Conservation (phyloP, 2,888 invertebrate genomes). For the Thymelicus acteon region DNA sequence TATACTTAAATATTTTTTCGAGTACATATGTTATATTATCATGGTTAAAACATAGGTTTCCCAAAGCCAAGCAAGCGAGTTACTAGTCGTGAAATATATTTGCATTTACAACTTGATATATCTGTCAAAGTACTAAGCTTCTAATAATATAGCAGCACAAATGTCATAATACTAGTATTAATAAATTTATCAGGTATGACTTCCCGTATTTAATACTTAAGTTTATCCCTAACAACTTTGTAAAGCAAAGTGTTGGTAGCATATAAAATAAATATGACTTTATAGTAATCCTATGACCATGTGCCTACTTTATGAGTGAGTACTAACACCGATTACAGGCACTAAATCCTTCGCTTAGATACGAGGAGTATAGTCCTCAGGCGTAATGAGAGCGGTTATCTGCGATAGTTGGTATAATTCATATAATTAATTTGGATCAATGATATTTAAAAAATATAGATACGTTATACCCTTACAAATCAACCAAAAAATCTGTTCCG, state of each 20-base stretch:
- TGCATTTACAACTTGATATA: no score
- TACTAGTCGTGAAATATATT: no score
- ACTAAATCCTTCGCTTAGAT: conserved; percentile 47
- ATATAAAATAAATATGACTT: conserved; percentile 6
- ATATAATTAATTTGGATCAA: conserved; percentile 22
- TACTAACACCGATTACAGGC: conserved; percentile 42
- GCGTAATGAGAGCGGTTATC: conserved; percentile 48
- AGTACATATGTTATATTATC: no score
- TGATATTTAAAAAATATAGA: no score
- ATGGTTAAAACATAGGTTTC: no score
- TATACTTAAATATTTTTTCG: no score
- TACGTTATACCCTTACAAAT: no score
- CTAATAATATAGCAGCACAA: background rate
- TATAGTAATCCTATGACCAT: background rate
- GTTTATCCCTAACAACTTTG: conserved; percentile 4
- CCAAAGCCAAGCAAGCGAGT: no score
- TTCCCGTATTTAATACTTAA: no score
- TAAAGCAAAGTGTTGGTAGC: background rate
- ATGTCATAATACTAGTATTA: no score
- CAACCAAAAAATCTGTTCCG: no score
- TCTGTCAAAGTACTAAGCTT: conserved; percentile 27
- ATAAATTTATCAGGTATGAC: no score
- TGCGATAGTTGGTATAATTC: conserved; percentile 38
- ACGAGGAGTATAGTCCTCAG: conserved; percentile 45
- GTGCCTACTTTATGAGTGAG: background rate